Evolutionary conservation across 1,140 invertebrate genomes (phyloP).

Genomic region (Lethrus apterus): DNA sequence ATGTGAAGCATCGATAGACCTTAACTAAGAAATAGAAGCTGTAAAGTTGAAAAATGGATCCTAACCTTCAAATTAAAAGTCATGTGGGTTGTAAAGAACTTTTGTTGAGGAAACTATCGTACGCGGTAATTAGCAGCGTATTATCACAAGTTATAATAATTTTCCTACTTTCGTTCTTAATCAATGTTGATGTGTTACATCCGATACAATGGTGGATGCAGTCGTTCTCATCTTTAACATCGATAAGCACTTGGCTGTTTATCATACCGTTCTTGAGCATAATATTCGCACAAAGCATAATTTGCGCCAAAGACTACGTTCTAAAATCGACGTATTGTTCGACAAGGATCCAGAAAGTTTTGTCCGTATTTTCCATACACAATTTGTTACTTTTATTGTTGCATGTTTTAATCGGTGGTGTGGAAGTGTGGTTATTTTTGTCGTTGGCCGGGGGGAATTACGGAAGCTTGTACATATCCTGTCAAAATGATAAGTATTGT

Average conservation of each 20-base stretch:
- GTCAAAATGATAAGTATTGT: slow-evolving; percentile 35
- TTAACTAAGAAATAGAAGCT: too few species aligned
- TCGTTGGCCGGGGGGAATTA: slow-evolving; percentile 49
- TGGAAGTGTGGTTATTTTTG: slow-evolving; percentile 54
- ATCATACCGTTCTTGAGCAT: slow-evolving; percentile 46
- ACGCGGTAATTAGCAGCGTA: slow-evolving; percentile 44
- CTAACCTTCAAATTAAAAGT: slow-evolving; percentile 4
- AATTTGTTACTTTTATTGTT: slow-evolving; percentile 50
- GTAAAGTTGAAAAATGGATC: too few species aligned
- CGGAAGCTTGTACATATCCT: slow-evolving; percentile 40
- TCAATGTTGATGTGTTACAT: slow-evolving; percentile 47
- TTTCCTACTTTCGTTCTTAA: slow-evolving; percentile 45
- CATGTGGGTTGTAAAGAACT: slow-evolving; percentile 40
- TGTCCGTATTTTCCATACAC: slow-evolving; percentile 51
- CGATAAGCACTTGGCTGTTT: slow-evolving; percentile 48
- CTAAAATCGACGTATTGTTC: slow-evolving; percentile 45
- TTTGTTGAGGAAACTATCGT: slow-evolving; percentile 42
- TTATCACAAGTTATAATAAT: slow-evolving; percentile 46
- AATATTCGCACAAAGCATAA: slow-evolving; percentile 50
- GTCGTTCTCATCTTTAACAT: slow-evolving; percentile 44
- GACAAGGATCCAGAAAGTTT: slow-evolving; percentile 54
- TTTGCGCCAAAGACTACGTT: slow-evolving; percentile 53
- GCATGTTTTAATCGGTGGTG: slow-evolving; percentile 51
- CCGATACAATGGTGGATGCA: slow-evolving; percentile 45
- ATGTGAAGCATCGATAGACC: too few species aligned